Conservation (phyloP, 37 sponge, comb jelly and placozoan species). For the Diacarnus erythraeanus region DNA sequence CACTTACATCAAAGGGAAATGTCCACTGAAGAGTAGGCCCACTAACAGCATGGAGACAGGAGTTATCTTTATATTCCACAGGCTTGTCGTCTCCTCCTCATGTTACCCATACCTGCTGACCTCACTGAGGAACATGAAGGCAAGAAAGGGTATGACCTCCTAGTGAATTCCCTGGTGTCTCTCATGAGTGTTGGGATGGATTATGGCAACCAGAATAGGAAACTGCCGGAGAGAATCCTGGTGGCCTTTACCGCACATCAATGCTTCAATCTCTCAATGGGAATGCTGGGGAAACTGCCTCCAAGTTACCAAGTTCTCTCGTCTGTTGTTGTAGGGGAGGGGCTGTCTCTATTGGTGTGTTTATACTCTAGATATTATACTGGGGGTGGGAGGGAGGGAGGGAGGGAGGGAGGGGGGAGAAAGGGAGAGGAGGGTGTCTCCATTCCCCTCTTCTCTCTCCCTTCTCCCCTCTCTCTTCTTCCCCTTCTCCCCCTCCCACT, state of each 20-base stretch:
- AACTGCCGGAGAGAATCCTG: conserved; percentile 20
- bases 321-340: conserved; percentile 33
- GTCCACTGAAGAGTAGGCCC: background rate
- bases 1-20: background rate
- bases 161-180: conserved; percentile 22
- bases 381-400: no score
- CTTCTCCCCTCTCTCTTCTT: background rate
- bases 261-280: conserved; percentile 37
- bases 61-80: background rate
- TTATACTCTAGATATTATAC: no score
- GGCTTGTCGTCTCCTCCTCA: conserved; percentile 6
- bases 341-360: conserved; percentile 44
- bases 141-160: conserved; percentile 18
- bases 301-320: conserved; percentile 37
- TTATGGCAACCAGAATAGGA: background rate
- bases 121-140: background rate
- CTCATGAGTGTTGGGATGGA: conserved; percentile 43
- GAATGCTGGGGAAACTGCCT: conserved; percentile 57
- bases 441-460: background rate
- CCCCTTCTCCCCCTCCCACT: no score
- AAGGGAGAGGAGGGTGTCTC: no score
- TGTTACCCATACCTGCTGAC: background rate
- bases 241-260: conserved; percentile 57
- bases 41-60: no score
- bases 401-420: no score